phyloP scores from a whole-genome alignment of 2,888 invertebrate genomes.

The Parnassius smintheus region DNA sequence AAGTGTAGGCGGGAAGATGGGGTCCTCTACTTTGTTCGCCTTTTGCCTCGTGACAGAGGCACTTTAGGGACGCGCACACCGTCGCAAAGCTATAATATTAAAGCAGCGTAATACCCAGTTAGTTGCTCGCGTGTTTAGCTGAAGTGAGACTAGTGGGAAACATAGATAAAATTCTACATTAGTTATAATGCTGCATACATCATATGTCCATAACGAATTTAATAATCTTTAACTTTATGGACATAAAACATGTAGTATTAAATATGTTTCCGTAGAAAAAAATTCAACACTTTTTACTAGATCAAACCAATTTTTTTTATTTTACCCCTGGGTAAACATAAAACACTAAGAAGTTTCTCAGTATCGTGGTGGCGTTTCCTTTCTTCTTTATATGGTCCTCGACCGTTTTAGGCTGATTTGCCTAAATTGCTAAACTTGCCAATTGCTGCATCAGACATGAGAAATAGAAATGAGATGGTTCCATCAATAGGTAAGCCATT shows the following conservation, averaged over 20 bases:
- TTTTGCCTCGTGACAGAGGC: slow-evolving; percentile 76
- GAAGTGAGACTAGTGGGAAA: slow-evolving; percentile 2
- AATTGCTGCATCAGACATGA: too few relatives aligned
- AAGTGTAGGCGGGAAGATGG: slow-evolving; percentile 60
- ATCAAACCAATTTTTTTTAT: not conserved
- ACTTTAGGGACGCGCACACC: slow-evolving; percentile 76
- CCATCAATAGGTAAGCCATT: too few relatives aligned
- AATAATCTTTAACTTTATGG: not conserved
- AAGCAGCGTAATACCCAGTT: slow-evolving; percentile 36
- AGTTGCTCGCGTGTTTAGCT: slow-evolving; percentile 20
- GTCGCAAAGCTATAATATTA: slow-evolving; percentile 54
- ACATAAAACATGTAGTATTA: not conserved
- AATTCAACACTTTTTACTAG: not conserved
- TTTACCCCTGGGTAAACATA: too few relatives aligned
- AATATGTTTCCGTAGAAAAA: not conserved
- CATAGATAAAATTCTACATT: slow-evolving; percentile 3
- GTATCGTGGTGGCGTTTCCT: too few relatives aligned
- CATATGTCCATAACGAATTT: too few relatives aligned
- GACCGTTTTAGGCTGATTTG: too few relatives aligned
- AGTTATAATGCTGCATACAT: not conserved
- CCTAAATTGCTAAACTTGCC: too few relatives aligned
- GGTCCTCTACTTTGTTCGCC: slow-evolving; percentile 74
- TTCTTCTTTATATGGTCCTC: too few relatives aligned
- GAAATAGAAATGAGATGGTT: too few relatives aligned
- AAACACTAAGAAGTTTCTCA: too few relatives aligned